A percentile compares a stretch with the other conserved stretches of the same genome.
Evolutionary conservation across 2,797 vertebrate species (phyloP).

Genomic region (Tachyglossus aculeatus): DNA sequence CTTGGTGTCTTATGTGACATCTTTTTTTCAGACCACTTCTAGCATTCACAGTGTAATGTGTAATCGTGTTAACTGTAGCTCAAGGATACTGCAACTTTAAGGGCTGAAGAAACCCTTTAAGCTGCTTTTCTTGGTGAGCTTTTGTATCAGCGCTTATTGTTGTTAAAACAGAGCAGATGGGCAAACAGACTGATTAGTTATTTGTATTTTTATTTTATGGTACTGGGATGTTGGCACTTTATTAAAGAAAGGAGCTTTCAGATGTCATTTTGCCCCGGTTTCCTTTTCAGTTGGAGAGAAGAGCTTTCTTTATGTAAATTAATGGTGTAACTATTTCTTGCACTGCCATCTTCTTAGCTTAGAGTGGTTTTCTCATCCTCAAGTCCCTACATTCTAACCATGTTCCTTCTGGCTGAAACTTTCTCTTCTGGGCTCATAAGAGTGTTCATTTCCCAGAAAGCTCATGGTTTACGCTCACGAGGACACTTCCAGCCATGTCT

Average conservation of each 20-base stretch:
- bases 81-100: constrained; percentile 19
- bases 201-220: constrained; percentile 22
- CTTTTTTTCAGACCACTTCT: constrained; percentile 27
- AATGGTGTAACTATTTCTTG: constrained; percentile 15
- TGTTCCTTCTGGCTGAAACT: constrained; percentile 3
- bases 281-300: constrained; percentile 45
- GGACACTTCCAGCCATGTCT: constrained; percentile 1
- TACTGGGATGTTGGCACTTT: constrained; percentile 21
- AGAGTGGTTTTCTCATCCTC: neutral
- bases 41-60: constrained; percentile 8
- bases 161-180: constrained; percentile 27
- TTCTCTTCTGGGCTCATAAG: constrained; percentile 18
- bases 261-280: constrained; percentile 26
- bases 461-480: constrained; percentile 5
- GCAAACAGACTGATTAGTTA: constrained; percentile 22
- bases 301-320: constrained; percentile 13
- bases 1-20: constrained; percentile 4
- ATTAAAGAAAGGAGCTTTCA: constrained; percentile 12
- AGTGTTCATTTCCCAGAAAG: constrained; percentile 12
- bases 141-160: constrained; percentile 37
- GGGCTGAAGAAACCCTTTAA: constrained; percentile 17
- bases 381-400: neutral
- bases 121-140: neutral
- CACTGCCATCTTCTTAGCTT: constrained; percentile 1
- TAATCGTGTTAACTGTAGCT: constrained; percentile 13